Conservation (phyloP, 2,797 vertebrate genomes). For the Chiroxiphia lanceolata region DNA sequence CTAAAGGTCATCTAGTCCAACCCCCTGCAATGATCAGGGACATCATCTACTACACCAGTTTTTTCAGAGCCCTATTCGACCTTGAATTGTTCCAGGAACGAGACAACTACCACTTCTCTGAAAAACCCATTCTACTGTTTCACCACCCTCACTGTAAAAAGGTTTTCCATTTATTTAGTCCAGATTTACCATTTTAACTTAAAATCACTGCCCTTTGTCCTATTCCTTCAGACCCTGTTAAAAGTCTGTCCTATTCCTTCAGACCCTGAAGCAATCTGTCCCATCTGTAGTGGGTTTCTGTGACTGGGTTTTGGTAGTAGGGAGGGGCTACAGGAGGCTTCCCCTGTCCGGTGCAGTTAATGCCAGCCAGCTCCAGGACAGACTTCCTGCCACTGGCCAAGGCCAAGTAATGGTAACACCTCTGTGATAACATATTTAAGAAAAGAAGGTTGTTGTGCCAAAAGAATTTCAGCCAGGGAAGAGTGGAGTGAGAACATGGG, state of each 20-base stretch:
- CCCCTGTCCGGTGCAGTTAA: no score
- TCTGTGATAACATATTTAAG: no score
- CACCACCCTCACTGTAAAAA: not conserved
- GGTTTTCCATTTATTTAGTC: not conserved
- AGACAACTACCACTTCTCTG: not conserved
- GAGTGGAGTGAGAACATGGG: no score
- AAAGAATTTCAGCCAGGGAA: no score
- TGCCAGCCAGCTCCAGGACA: no score
- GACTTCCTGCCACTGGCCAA: no score
- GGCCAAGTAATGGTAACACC: no score
- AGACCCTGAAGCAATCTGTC: no score
- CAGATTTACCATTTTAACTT: not conserved
- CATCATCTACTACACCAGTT: not conserved
- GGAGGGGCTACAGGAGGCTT: no score
- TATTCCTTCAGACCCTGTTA: not conserved
- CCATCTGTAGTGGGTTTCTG: no score
- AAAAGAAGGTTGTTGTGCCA: no score
- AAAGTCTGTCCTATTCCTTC: not conserved
- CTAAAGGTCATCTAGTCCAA: not conserved
- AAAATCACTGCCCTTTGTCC: not conserved
- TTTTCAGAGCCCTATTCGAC: not conserved
- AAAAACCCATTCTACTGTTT: rapidly evolving
- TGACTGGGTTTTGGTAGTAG: no score
- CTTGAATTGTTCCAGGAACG: not conserved
- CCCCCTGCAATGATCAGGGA: rapidly evolving